Percentiles rank a stretch among this genome's conserved stretches.
phyloP scores from a whole-genome alignment of 2,888 invertebrate genomes.

The Eristalis pertinax region DNA sequence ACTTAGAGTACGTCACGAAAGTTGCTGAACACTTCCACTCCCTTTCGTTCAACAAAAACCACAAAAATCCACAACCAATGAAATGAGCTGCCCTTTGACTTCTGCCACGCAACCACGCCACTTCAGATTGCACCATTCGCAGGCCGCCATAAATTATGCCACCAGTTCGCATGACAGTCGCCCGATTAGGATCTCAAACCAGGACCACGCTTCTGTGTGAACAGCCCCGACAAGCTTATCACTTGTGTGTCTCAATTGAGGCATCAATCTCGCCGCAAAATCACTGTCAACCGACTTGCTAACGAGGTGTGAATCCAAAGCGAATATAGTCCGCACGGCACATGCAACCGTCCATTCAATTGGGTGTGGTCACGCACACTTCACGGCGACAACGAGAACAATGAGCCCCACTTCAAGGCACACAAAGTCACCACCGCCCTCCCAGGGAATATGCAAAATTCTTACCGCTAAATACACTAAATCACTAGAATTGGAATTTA shows the following conservation, averaged over 20 bases:
- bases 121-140: not conserved
- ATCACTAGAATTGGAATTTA: slow-evolving; percentile 67
- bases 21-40: no score
- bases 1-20: no score
- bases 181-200: not conserved
- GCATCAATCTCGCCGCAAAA: slow-evolving; percentile 17
- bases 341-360: slow-evolving; percentile 35
- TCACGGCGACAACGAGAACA: slow-evolving; percentile 2
- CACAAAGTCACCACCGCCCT: not conserved
- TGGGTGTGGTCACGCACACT: slow-evolving; percentile 44
- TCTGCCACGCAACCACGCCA: no score
- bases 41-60: no score
- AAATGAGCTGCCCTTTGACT: no score
- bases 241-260: slow-evolving; percentile 5
- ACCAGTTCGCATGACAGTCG: not conserved
- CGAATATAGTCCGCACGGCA: slow-evolving; percentile 3
- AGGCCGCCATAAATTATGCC: not conserved
- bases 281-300: slow-evolving; percentile 41
- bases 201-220: not conserved
- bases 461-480: slow-evolving; percentile 43
- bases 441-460: slow-evolving; percentile 49
- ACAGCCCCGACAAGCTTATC: not conserved
- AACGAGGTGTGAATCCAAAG: slow-evolving; percentile 42
- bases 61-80: no score
- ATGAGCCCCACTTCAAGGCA: not conserved